Evolutionary conservation across 1,140 invertebrate species (phyloP).

Genomic region (Propsilocerus akamusi): DNA sequence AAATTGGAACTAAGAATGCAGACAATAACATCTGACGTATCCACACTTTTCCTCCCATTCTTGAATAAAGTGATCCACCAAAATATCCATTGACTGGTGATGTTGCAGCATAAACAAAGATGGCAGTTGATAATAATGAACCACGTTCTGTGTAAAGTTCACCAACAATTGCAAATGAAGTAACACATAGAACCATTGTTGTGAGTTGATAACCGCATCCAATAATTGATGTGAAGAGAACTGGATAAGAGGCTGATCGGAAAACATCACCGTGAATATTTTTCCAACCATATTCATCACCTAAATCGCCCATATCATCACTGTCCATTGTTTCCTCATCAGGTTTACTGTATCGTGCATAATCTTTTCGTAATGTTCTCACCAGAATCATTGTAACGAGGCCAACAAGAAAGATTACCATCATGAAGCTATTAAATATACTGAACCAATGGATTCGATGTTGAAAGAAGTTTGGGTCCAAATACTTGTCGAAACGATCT

Average conservation of each 20-base stretch:
- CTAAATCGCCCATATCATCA: conserved; percentile 95
- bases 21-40: conserved; percentile 96
- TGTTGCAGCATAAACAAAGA: conserved; percentile 95
- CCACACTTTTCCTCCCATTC: conserved; percentile 90
- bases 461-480: conserved; percentile 98
- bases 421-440: conserved; percentile 99
- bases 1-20: conserved; percentile 77
- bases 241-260: conserved; percentile 71
- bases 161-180: conserved; percentile 89
- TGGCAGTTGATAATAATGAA: conserved; percentile 87
- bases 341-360: conserved; percentile 94
- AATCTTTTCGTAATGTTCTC: conserved; percentile 95
- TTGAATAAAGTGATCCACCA: conserved; percentile 88
- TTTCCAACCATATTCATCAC: conserved; percentile 99
- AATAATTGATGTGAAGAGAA: conserved; percentile 86
- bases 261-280: conserved; percentile 99
- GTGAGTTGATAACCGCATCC: conserved; percentile 92
- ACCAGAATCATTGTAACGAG: conserved; percentile 98
- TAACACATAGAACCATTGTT: conserved; percentile 80
- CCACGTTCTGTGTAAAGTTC: conserved; percentile 97
- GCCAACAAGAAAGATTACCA: conserved; percentile 99
- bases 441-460: conserved; percentile 99
- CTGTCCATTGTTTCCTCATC: conserved; percentile 99
- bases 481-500: conserved; percentile 96
- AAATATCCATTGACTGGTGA: conserved; percentile 96